A percentile compares a stretch with the other conserved stretches of the same genome.
Conservation (phyloP, 2,888 invertebrate species). For the Scotopteryx bipunctaria region DNA sequence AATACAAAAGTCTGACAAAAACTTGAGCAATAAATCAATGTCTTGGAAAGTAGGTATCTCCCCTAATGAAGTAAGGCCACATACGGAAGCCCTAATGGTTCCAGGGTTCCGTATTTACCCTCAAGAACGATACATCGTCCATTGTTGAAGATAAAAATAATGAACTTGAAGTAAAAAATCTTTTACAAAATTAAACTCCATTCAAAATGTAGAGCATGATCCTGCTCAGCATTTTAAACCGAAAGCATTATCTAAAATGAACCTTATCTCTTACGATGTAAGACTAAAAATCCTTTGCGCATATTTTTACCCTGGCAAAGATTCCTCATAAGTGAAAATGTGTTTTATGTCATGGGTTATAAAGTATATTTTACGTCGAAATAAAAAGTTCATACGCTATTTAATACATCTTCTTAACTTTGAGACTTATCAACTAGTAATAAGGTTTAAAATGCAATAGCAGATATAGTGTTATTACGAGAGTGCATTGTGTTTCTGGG, state of each 20-base stretch:
- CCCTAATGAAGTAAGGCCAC: conserved; percentile 2
- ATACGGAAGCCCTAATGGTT: conserved; percentile 2
- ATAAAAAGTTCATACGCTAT: conserved; percentile 17
- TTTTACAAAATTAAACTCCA: conserved; percentile 49
- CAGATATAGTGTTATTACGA: conserved; percentile 31
- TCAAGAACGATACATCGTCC: conserved; percentile 13
- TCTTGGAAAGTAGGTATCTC: not conserved
- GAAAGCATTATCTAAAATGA: not conserved
- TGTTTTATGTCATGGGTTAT: conserved; percentile 19
- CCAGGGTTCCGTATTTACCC: not conserved
- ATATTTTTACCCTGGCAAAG: conserved; percentile 8
- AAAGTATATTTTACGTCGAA: conserved; percentile 21
- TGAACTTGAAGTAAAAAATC: conserved; percentile 32
- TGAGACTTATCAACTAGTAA: conserved; percentile 2
- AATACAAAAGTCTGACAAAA: not conserved
- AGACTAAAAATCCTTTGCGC: conserved; percentile 14
- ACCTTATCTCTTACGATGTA: not conserved
- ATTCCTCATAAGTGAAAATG: conserved; percentile 15
- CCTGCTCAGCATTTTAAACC: conserved; percentile 28
- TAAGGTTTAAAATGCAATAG: conserved; percentile 19
- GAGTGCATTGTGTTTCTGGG: conserved; percentile 53
- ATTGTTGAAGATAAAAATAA: conserved; percentile 39
- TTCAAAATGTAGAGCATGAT: conserved; percentile 54
- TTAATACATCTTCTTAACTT: conserved; percentile 3
- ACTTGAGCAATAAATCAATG: not conserved